These are phyloP conservation scores for Vanacampus margaritifer DNA, from an alignment of 2,113 vertebrate species.

Conservation along the genomic window DNA sequence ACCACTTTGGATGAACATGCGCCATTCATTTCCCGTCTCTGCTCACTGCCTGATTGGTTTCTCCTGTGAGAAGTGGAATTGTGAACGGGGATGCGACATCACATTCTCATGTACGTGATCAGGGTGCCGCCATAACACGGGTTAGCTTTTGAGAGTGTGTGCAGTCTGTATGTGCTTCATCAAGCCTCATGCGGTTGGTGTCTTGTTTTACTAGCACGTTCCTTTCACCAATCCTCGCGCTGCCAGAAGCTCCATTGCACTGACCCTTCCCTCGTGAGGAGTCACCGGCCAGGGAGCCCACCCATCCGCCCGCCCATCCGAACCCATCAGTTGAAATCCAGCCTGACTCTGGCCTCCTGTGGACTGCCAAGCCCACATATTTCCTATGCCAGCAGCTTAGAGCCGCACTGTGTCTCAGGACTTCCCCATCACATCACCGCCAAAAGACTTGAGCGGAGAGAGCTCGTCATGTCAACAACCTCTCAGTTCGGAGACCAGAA, in stretches of 20 bases:
- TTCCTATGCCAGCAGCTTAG: slow-evolving; percentile 76
- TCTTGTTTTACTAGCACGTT: slow-evolving; percentile 49
- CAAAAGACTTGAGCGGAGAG: slow-evolving; percentile 66
- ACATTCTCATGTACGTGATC: slow-evolving; percentile 63
- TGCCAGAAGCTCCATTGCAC: slow-evolving; percentile 75
- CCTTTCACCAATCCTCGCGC: slow-evolving; percentile 56
- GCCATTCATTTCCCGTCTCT: slow-evolving; percentile 36
- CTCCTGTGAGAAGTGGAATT: slow-evolving; percentile 41
- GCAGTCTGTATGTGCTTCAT: slow-evolving; percentile 38
- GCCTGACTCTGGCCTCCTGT: slow-evolving; percentile 76
- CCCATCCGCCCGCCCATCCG: slow-evolving; percentile 52
- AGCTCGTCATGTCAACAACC: slow-evolving; percentile 55
- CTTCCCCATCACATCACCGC: slow-evolving; percentile 69
- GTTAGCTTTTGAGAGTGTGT: slow-evolving; percentile 22
- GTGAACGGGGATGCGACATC: slow-evolving; percentile 50
- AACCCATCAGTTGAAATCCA: slow-evolving; percentile 72
- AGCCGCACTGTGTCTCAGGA: slow-evolving; percentile 81
- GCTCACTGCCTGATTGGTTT: slow-evolving; percentile 49
- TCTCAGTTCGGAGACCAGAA: slow-evolving; percentile 59
- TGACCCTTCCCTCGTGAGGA: slow-evolving; percentile 71
- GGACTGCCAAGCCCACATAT: slow-evolving; percentile 71
- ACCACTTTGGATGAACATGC: slow-evolving; percentile 40
- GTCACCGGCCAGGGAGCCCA: slow-evolving; percentile 63
- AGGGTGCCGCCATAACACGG: slow-evolving; percentile 57
- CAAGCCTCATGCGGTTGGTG: slow-evolving; percentile 44